Conservation (phyloP, 2,888 invertebrate species). For the Nomada goodeniana region DNA sequence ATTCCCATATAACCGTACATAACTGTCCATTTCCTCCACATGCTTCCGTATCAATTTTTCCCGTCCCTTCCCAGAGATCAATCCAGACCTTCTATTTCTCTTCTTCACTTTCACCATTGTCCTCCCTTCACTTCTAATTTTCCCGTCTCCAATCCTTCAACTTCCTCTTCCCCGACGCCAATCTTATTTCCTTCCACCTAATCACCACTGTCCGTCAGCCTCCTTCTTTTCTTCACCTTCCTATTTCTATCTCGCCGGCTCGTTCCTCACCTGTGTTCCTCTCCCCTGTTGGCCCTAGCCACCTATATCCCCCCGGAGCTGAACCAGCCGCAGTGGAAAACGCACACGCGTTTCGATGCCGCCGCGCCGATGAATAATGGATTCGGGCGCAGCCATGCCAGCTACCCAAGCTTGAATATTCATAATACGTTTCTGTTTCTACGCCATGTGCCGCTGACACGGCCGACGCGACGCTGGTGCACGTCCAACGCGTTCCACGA, state of each 20-base stretch:
- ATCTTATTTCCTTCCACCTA: not conserved
- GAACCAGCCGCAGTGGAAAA: slow-evolving; percentile 49
- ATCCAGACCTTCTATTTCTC: not conserved
- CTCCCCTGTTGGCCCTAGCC: slow-evolving; percentile 11
- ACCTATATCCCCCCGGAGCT: slow-evolving; percentile 8
- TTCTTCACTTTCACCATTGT: not conserved
- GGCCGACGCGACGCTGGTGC: slow-evolving; percentile 27
- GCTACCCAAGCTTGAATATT: slow-evolving; percentile 79
- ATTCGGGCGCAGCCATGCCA: slow-evolving; percentile 82
- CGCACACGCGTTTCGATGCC: slow-evolving; percentile 71
- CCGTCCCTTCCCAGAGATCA: no score
- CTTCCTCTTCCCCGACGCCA: not conserved
- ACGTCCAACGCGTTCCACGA: slow-evolving; percentile 27
- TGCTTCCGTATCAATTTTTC: no score
- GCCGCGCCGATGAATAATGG: slow-evolving; percentile 83
- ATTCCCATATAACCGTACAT: no score
- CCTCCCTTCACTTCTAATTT: not conserved
- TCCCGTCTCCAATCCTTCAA: not conserved
- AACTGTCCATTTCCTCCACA: no score
- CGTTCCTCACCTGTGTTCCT: not conserved
- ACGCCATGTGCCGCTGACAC: slow-evolving; percentile 53
- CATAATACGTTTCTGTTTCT: slow-evolving; percentile 74
- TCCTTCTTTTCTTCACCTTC: not conserved
- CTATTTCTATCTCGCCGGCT: not conserved
- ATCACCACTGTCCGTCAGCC: not conserved